Evolutionary conservation across 2,888 invertebrate genomes (phyloP), one percentile per base, ranked within the genome.

Genomic region (Baronia brevicornis): DNA sequence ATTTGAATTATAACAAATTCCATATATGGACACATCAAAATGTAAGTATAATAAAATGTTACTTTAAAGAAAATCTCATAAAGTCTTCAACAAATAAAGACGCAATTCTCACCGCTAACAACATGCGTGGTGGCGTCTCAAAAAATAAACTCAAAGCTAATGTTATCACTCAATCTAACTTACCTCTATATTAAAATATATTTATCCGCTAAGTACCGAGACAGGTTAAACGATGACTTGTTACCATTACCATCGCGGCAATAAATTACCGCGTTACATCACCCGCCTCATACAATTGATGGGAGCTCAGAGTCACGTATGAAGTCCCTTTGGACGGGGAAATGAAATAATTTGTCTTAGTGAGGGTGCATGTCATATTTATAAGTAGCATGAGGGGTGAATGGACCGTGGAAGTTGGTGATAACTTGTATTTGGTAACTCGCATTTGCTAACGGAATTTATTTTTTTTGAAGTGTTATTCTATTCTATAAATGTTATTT

Each of bases 291-390:
- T 60, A 61, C 57, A 64, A 54, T 60, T 72, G 72, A 74, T 70
- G 62, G 65, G 59, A 59, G 60, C 51, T 51, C 63, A 60, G 66
- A 73, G 74, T 67, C 80, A 78, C 79, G 78, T 79, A 66, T 62
- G 60, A 44, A 58, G 65, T 72, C 74, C 75, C 68, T 68, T 66
- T 60, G 67, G 65, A 53, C 54, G 63, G 70, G 82, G 80, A 84
- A 82, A 82, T 84, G 82, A 84, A 84, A 82, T 79, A 78, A 84
- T 84, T 82, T 82, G 80, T 82, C 84, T 77, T 65, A 59, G 66
- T 60, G 56, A 70, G 82, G 82, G 84, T 80, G 82, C 77, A 80
- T 80, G 78, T 78, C 77, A 77, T 80, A 82, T 79, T 73, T 70
- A 58, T 60, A 60, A 49, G 48, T 44, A 28, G 42, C 40, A 29